Base-by-base conservation (phyloP, 2,888 invertebrate genomes). In the Rhyacophila evoluta region DNA sequence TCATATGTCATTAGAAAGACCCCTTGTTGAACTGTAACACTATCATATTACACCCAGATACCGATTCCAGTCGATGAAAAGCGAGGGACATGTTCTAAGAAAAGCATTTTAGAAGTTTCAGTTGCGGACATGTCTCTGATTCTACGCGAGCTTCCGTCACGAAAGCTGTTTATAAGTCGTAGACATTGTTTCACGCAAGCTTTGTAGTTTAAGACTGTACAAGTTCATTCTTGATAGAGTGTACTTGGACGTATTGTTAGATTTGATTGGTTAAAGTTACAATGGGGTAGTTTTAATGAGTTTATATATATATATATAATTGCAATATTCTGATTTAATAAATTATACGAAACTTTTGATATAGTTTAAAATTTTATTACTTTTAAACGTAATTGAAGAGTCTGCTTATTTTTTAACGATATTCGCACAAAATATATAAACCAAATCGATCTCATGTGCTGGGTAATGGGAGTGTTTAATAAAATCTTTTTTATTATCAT, bases 131-230 rank as follows among this genome's bases (percentile, higher is more conserved):
- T 15, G 39, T 6, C 39, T 1, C 39, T 39, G 15, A 10, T 25
- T 55, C 55, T 55, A 55, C 55, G 15, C 55, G 19, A 55, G 55
- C 19, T 55, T 55, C 55, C 55, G 55, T 55, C 15, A 55, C 8
- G 25, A 25, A 55, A 55, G 55, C 55, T 25, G 55, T 19, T 25
- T 25, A 8, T 19, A 55, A 55, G 25, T 55, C 2, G 55, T 19
- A 55, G 55, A 55, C 55, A 55, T 55, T 55, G 55, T 25, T 55
- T 8, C 10, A 8, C 2, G 10, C 15, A 19, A 55, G 55, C 25
- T 25, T 55, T 25, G 19, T 41, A 19, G 19, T 55, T 25, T 55
- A 55, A 55, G 19, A 55, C 10, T 6, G 19, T 8, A 19, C 8
- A 55, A 55, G 55, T 55, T 55, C 19, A 55, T 19, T 1, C 55